These are phyloP conservation scores for Drosophila siamana DNA, from an alignment of 2,888 invertebrate species.

Conservation along the genomic window DNA sequence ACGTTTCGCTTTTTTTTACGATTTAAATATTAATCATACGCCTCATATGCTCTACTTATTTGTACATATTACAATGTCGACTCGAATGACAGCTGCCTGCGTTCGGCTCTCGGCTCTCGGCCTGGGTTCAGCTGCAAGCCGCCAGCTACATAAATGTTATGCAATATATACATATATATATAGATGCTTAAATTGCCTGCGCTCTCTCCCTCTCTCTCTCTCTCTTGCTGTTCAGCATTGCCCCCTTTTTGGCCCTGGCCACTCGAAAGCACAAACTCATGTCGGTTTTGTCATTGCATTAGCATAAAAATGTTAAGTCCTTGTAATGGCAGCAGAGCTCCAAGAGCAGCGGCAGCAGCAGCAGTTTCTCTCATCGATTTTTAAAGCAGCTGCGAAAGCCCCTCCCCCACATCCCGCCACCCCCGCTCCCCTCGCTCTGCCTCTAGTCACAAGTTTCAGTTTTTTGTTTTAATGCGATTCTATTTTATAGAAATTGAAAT, in stretches of 20 bases:
- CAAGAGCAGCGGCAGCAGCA: conserved; percentile 32
- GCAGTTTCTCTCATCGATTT: conserved; percentile 58
- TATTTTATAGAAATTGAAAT: conserved; percentile 51
- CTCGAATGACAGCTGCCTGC: conserved; percentile 54
- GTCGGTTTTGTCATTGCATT: conserved; percentile 68
- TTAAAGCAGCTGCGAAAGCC: conserved; percentile 25
- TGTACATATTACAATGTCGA: conserved; percentile 68
- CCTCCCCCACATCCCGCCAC: background rate
- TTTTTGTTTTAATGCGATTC: conserved; percentile 53
- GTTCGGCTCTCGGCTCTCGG: background rate
- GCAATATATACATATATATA: conserved; percentile 35
- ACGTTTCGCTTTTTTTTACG: too few relatives aligned
- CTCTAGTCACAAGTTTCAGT: conserved; percentile 26
- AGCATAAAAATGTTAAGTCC: conserved; percentile 68
- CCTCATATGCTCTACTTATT: conserved; percentile 72
- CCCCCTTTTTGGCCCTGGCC: background rate
- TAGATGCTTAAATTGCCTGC: conserved; percentile 44
- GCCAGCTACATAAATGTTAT: conserved; percentile 46
- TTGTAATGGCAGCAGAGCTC: conserved; percentile 47
- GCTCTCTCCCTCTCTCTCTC: background rate
- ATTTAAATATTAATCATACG: conserved; percentile 71
- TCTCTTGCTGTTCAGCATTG: too few relatives aligned
- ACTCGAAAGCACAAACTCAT: conserved; percentile 51
- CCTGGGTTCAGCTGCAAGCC: conserved; percentile 22
- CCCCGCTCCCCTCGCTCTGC: background rate